These are phyloP conservation scores for Drosophila monieri DNA, from an alignment of 2,888 invertebrate species.

Conservation along the genomic window DNA sequence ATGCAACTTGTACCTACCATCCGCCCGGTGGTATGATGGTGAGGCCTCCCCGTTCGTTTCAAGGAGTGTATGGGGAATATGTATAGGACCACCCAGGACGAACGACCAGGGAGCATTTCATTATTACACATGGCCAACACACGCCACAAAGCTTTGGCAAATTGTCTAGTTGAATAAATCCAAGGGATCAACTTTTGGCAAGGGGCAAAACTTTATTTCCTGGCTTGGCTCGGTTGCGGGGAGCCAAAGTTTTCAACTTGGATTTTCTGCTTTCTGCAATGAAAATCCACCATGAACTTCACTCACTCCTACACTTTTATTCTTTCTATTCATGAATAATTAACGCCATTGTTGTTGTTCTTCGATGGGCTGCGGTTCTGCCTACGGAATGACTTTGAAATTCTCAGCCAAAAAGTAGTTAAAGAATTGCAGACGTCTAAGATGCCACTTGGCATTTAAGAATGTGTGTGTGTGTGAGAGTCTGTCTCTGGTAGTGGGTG, in stretches of 20 bases:
- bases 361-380: conserved; percentile 60
- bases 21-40: conserved; percentile 66
- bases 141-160: conserved; percentile 50
- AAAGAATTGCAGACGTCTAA: conserved; percentile 49
- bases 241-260: conserved; percentile 53
- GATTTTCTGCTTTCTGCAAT: conserved; percentile 40
- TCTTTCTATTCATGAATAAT: conserved; percentile 75
- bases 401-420: conserved; percentile 59
- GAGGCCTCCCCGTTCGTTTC: conserved; percentile 36
- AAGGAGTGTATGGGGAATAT: conserved; percentile 68
- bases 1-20: conserved; percentile 67
- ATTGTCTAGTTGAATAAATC: conserved; percentile 65
- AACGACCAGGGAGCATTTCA: conserved; percentile 54
- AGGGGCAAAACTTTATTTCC: conserved; percentile 56
- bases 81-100: conserved; percentile 32
- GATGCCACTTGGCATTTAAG: conserved; percentile 4
- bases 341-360: conserved; percentile 68
- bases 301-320: conserved; percentile 15
- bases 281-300: conserved; percentile 6
- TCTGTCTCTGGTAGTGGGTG: neutral
- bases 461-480: neutral
- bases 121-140: conserved; percentile 59
- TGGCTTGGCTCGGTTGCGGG: conserved; percentile 41
- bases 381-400: conserved; percentile 56
- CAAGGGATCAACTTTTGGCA: conserved; percentile 57